These are phyloP conservation scores for Malthinus flaveolus DNA, from an alignment of 2,888 invertebrate genomes.

Conservation along the genomic window DNA sequence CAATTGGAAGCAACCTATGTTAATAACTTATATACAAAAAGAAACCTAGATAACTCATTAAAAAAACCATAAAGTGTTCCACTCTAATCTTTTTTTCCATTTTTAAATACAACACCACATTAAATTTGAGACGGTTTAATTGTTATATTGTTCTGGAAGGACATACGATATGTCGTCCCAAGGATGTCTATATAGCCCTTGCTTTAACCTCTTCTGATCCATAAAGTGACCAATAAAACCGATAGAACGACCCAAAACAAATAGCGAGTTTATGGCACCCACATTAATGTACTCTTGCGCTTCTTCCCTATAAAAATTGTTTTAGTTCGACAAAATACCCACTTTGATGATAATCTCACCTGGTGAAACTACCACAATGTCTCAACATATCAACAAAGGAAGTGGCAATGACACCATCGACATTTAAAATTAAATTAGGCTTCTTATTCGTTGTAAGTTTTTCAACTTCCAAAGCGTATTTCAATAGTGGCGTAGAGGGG, in stretches of 20 bases:
- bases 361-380: slow-evolving; percentile 91
- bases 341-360: slow-evolving; percentile 56
- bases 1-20: no score
- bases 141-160: slow-evolving; percentile 71
- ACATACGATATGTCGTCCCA: slow-evolving; percentile 98
- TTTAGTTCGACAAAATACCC: not conserved
- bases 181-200: slow-evolving; percentile 98
- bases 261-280: slow-evolving; percentile 97
- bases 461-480: slow-evolving; percentile 96
- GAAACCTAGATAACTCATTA: no score
- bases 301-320: slow-evolving; percentile 73
- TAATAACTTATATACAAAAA: no score
- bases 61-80: no score
- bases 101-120: not conserved
- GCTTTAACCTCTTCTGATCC: slow-evolving; percentile 98
- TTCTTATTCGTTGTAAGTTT: slow-evolving; percentile 99
- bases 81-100: no score
- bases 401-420: slow-evolving; percentile 97
- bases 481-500: slow-evolving; percentile 90
- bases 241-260: slow-evolving; percentile 96
- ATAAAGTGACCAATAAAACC: slow-evolving; percentile 98
- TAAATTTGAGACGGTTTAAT: slow-evolving; percentile 30
- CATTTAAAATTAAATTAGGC: slow-evolving; percentile 99
- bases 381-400: slow-evolving; percentile 96
- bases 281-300: slow-evolving; percentile 97